Percentiles rank a stretch among this genome's conserved stretches.
Evolutionary conservation across 2,888 invertebrate genomes (phyloP).

Genomic region (Hetaerina titia): DNA sequence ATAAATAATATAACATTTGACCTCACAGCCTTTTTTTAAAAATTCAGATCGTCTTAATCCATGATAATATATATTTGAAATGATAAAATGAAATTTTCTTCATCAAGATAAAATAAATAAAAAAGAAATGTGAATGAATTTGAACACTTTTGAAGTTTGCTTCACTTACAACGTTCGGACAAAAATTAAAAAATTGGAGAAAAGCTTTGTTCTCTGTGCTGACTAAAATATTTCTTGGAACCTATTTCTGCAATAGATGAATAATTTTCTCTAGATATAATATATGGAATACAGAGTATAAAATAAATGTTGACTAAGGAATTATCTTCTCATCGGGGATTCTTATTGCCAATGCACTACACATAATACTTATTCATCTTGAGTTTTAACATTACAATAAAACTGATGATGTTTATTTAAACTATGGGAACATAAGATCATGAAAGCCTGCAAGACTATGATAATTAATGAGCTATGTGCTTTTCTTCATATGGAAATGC

Average conservation of each 20-base stretch:
- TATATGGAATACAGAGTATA: neutral
- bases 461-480: neutral
- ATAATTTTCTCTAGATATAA: neutral
- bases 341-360: conserved; percentile 41
- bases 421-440: neutral
- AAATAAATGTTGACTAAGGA: neutral
- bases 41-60: neutral
- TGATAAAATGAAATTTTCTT: neutral
- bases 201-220: neutral
- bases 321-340: neutral
- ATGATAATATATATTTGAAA: neutral
- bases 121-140: neutral
- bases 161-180: neutral
- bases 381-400: neutral
- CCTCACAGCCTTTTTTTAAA: neutral
- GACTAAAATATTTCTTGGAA: neutral
- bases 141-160: neutral
- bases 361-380: neutral
- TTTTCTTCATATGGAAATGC: neutral
- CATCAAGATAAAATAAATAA: neutral
- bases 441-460: neutral
- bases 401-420: neutral
- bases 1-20: neutral
- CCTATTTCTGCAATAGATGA: neutral
- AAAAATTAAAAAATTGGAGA: neutral